Conservation (phyloP, 2,113 vertebrate species). For the Brachirus orientalis region DNA sequence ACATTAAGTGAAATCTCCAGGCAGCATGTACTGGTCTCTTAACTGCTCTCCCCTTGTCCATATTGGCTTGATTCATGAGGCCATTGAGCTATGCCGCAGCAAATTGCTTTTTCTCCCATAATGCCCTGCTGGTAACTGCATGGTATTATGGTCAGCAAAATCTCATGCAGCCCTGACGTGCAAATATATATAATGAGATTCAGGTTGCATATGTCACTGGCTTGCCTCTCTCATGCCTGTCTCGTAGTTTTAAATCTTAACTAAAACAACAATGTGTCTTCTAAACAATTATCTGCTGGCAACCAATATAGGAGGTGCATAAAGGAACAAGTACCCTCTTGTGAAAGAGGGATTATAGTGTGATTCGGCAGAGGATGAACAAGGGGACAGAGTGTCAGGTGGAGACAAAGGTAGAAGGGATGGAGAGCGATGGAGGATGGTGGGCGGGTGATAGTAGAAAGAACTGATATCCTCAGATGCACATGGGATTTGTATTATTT, state of each 20-base stretch:
- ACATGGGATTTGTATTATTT: slow-evolving; percentile 59
- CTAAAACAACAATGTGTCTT: slow-evolving; percentile 40
- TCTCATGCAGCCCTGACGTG: slow-evolving; percentile 50
- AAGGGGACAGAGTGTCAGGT: slow-evolving; percentile 7
- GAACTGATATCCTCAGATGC: neutral
- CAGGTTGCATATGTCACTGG: slow-evolving; percentile 26
- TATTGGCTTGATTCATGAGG: slow-evolving; percentile 72
- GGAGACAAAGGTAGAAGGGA: slow-evolving; percentile 29
- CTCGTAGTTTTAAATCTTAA: slow-evolving; percentile 39
- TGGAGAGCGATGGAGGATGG: neutral
- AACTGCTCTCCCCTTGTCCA: slow-evolving; percentile 55
- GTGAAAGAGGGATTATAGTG: slow-evolving; percentile 42
- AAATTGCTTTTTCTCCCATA: slow-evolving; percentile 75
- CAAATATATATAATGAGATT: slow-evolving; percentile 63
- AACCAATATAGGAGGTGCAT: slow-evolving; percentile 24
- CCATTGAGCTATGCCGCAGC: slow-evolving; percentile 69
- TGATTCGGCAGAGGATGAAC: slow-evolving; percentile 26
- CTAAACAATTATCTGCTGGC: slow-evolving; percentile 54
- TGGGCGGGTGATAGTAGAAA: neutral
- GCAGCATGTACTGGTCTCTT: slow-evolving; percentile 48
- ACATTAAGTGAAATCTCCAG: slow-evolving; percentile 65
- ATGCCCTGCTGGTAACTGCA: slow-evolving; percentile 58
- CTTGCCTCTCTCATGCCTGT: slow-evolving; percentile 2
- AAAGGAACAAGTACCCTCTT: slow-evolving; percentile 41
- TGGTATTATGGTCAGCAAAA: slow-evolving; percentile 63